These are phyloP conservation scores for Spermophilus dauricus DNA, from an alignment of 2,113 vertebrate species.

Conservation along the genomic window DNA sequence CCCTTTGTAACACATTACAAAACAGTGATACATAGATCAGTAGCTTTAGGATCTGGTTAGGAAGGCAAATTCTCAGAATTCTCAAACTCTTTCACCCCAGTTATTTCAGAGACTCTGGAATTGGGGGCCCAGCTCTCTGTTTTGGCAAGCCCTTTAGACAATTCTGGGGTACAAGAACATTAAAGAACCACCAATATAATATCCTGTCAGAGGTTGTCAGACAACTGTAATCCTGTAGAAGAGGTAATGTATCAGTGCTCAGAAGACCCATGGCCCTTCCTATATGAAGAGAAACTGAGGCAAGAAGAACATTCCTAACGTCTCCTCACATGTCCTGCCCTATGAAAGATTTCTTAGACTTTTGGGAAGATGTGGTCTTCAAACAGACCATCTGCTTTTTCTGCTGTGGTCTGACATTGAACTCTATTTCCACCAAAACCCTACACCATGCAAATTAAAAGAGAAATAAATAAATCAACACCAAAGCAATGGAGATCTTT, in stretches of 20 bases:
- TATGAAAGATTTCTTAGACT: conserved; percentile 13
- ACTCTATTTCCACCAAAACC: conserved; percentile 21
- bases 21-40: neutral
- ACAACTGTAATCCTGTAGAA: neutral
- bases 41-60: neutral
- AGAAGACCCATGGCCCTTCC: neutral
- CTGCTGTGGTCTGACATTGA: conserved; percentile 34
- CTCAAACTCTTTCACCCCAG: neutral
- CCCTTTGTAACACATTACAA: neutral
- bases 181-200: neutral
- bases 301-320: neutral
- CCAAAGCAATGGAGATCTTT: conserved; percentile 26
- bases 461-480: conserved; percentile 73
- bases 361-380: neutral
- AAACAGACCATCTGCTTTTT: conserved; percentile 24
- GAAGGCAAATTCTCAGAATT: neutral
- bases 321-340: neutral
- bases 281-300: neutral
- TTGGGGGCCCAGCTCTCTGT: neutral
- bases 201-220: neutral
- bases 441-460: conserved; percentile 68
- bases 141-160: neutral
- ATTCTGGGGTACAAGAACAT: neutral
- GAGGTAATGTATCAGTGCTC: neutral
- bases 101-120: neutral